Evolutionary conservation across 2,113 vertebrate species (phyloP).

Genomic region (Archocentrus centrarchus): DNA sequence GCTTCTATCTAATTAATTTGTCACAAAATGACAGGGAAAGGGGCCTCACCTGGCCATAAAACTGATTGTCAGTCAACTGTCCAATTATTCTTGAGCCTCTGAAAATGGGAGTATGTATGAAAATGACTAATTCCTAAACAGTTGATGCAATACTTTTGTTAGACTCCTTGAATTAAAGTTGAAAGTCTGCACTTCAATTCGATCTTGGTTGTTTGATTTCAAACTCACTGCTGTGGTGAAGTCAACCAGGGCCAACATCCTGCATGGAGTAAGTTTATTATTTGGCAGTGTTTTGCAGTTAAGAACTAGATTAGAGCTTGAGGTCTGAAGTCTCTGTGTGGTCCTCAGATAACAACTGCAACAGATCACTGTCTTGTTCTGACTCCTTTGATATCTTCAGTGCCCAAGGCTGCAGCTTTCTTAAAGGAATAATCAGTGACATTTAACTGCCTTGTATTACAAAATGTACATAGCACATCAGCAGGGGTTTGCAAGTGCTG

Average conservation of each 20-base stretch:
- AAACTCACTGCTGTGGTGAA: not conserved
- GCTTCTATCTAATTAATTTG: not conserved
- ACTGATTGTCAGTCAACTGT: not conserved
- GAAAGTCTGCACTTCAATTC: no score
- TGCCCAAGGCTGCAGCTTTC: conserved; percentile 34
- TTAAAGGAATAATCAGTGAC: conserved; percentile 53
- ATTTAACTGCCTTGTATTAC: conserved; percentile 57
- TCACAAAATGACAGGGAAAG: not conserved
- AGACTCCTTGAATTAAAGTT: no score
- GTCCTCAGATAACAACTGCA: conserved; percentile 45
- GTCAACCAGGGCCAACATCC: not conserved
- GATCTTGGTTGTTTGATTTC: not conserved
- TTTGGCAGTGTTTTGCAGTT: conserved; percentile 1
- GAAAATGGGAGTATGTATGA: no score
- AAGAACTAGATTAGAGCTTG: not conserved
- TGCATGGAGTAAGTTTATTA: not conserved
- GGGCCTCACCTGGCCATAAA: accelerated
- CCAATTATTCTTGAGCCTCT: not conserved
- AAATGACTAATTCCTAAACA: no score
- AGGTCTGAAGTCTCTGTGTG: conserved; percentile 42
- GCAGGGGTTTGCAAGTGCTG: not conserved
- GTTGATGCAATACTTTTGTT: no score
- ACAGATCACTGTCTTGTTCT: conserved; percentile 37
- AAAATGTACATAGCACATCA: conserved; percentile 57
- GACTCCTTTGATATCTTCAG: conserved; percentile 42